Evolutionary conservation across 2,113 vertebrate species (phyloP).

Genomic region (Mus pahari): DNA sequence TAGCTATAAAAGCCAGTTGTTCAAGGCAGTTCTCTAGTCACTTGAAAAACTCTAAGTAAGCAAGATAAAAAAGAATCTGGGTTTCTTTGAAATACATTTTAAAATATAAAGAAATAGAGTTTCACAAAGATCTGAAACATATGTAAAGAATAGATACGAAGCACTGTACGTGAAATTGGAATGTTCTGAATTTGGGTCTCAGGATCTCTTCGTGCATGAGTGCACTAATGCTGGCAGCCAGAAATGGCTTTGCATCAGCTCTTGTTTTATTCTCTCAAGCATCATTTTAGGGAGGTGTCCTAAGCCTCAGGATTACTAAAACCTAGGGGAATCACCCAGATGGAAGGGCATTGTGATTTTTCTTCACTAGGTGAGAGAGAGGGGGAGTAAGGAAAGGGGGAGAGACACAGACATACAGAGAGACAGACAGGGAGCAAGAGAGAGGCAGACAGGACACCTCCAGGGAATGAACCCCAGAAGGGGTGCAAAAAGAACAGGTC

Average conservation of each 20-base stretch:
- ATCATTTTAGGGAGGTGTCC: neutral
- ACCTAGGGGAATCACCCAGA: neutral
- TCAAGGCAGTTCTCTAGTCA: constrained; percentile 20
- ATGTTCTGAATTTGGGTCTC: neutral
- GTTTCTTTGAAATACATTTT: neutral
- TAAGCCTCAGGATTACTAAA: constrained; percentile 34
- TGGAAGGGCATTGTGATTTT: neutral
- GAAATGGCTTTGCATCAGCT: neutral
- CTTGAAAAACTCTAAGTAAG: constrained; percentile 31
- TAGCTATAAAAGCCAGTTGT: constrained; percentile 11
- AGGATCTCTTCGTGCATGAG: neutral
- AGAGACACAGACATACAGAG: neutral
- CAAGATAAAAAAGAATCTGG: constrained; percentile 6
- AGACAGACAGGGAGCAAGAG: neutral
- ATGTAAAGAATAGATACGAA: neutral
- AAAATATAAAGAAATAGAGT: neutral
- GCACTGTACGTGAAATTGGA: neutral
- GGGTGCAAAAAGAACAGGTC: neutral
- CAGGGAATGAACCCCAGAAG: neutral
- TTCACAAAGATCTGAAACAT: neutral
- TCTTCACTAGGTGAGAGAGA: neutral
- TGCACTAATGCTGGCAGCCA: neutral
- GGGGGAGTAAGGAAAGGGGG: neutral
- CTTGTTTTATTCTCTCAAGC: constrained; percentile 24
- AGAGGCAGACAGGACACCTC: neutral